Evolutionary conservation across 2,888 invertebrate species (phyloP).

Genomic region (Ectemnius cavifrons): DNA sequence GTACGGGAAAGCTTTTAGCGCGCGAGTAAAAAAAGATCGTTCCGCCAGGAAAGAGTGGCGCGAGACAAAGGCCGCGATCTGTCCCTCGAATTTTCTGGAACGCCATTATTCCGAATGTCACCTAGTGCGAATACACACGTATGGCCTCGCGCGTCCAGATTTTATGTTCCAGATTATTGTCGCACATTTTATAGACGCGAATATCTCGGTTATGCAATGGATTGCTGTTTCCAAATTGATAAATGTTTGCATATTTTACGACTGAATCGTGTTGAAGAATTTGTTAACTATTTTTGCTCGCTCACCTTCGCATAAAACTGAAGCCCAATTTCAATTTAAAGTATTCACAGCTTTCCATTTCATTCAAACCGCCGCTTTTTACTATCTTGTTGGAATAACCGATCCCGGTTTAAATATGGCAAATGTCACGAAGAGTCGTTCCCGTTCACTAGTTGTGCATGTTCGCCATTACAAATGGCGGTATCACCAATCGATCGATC

Average conservation of each 20-base stretch:
- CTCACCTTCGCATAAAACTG: no score
- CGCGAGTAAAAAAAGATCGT: constrained; percentile 9
- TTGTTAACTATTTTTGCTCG: no score
- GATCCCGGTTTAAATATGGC: neutral
- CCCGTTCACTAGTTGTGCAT: constrained; percentile 7
- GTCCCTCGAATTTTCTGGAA: neutral
- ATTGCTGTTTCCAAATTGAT: no score
- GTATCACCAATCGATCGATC: constrained; percentile 23
- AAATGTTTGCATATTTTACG: no score
- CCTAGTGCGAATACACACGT: neutral
- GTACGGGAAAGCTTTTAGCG: constrained; percentile 30
- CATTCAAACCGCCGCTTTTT: no score
- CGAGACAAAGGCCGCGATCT: neutral
- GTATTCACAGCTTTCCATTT: no score
- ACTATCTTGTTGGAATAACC: no score
- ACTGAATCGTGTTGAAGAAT: no score
- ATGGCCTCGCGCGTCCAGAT: no score
- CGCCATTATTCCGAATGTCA: constrained; percentile 3
- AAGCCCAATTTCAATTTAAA: no score
- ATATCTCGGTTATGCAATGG: neutral
- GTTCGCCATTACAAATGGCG: constrained; percentile 23
- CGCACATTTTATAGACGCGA: constrained; percentile 1
- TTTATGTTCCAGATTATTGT: neutral
- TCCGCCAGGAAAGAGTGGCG: neutral
- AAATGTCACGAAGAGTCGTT: constrained; percentile 9